These are phyloP conservation scores for Dicentrarchus labrax DNA, from an alignment of 2,113 vertebrate species.

Conservation along the genomic window DNA sequence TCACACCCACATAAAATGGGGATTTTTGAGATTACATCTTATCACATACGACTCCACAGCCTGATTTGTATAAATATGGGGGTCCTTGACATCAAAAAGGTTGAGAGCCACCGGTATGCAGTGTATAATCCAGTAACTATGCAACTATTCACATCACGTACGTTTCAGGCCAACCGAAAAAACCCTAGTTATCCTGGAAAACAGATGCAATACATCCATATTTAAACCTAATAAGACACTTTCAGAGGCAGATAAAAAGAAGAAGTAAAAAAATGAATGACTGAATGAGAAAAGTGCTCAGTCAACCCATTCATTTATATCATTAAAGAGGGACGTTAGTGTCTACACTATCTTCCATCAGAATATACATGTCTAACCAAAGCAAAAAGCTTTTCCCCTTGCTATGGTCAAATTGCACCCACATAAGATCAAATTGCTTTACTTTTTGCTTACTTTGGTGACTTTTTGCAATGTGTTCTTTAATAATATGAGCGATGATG, in stretches of 20 bases:
- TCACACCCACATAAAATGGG: too few relatives aligned
- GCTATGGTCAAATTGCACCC: background rate
- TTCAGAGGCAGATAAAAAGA: background rate
- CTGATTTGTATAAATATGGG: too few relatives aligned
- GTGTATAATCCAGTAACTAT: background rate
- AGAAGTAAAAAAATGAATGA: background rate
- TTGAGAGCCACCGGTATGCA: too few relatives aligned
- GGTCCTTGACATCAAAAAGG: too few relatives aligned
- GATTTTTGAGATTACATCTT: too few relatives aligned
- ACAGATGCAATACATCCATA: background rate
- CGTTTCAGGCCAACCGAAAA: background rate
- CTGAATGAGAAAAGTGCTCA: background rate
- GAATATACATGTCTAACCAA: background rate
- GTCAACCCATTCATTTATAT: background rate
- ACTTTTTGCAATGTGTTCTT: conserved; percentile 20
- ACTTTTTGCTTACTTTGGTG: background rate
- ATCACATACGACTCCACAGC: too few relatives aligned
- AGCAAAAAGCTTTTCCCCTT: background rate
- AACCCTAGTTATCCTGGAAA: background rate
- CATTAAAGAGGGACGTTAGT: background rate
- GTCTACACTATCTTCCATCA: background rate
- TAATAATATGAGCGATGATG: conserved; percentile 18
- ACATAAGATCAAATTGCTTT: too few relatives aligned
- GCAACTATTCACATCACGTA: background rate
- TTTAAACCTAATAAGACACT: background rate